Conservation (phyloP, 1,140 invertebrate genomes). For the Oryctes rhinoceros region DNA sequence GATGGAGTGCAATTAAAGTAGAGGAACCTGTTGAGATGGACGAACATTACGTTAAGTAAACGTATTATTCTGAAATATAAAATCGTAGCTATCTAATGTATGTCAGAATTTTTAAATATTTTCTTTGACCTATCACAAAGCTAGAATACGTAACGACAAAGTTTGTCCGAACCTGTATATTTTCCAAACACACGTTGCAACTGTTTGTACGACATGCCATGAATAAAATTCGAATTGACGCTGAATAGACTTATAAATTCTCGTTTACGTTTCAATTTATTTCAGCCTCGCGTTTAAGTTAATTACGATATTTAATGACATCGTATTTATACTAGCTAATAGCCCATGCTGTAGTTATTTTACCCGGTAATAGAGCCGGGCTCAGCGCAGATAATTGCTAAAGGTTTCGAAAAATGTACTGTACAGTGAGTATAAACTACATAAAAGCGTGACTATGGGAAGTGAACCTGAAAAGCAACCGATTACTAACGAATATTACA, state of each 20-base stretch:
- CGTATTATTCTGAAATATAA: too few relatives aligned
- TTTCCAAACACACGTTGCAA: not conserved
- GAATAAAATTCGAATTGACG: conserved; percentile 36
- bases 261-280: conserved; percentile 35
- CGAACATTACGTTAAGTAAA: too few relatives aligned
- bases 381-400: not conserved
- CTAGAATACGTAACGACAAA: too few relatives aligned
- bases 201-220: conserved; percentile 5
- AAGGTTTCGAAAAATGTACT: conserved; percentile 9
- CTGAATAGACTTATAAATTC: conserved; percentile 40
- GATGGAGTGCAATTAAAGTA: too few relatives aligned
- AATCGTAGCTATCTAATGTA: too few relatives aligned
- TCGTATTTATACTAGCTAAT: conserved; percentile 11
- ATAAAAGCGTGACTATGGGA: too few relatives aligned
- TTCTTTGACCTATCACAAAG: too few relatives aligned
- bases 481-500: too few relatives aligned
- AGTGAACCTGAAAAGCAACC: too few relatives aligned
- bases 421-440: too few relatives aligned
- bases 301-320: conserved; percentile 23
- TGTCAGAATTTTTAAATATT: too few relatives aligned
- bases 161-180: not conserved
- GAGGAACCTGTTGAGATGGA: too few relatives aligned
- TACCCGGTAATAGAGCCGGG: not conserved
- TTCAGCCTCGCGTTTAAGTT: conserved; percentile 21
- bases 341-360: not conserved